Evolutionary conservation across 2,797 vertebrate species (phyloP), one percentile per base, ranked within the genome.

Genomic region (Florisuga fusca): DNA sequence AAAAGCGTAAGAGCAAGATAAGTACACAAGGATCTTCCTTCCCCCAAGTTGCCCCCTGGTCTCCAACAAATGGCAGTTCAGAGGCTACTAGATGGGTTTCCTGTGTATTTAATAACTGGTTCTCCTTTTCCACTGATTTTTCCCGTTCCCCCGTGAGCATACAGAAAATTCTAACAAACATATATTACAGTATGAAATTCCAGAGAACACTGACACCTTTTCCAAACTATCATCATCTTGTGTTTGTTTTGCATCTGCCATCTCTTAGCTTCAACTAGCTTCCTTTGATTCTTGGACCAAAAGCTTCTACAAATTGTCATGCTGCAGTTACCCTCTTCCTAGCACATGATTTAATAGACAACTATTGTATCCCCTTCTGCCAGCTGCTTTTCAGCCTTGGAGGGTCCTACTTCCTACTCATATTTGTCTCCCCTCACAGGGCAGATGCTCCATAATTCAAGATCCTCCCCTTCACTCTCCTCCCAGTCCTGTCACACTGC

Each of bases 351-450:
- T 92, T 73, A 41, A 90, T 25, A 92, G 59, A 83, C 57, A 77
- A 87, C 75, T 53, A 89, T 81, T 59, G 9, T n/a, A 92, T 61
- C 63, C 54, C 58, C 78, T 78, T 89, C 87, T 71, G 13, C 87
- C 91, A 94, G 73, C 84, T 91, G 81, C 59, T 89, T 84, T 80
- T 57, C 75, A 85, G 87, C n/a, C 69, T 62, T 66, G 36, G 87
- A 82, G 55, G 93, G 43, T 77, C 78, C 75, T 90, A 89, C 75
- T 87, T 77, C 78, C 75, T 90, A 89, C 75, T 87, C 92, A 80
- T 2, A 92, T 89, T 59, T 89, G 63, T 63, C 95, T 61, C 73
- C 74, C 29, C 82, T 89, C 68, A 58, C 22, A 92, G 57, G 57
- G 83, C 87, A 92, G 61, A 61, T 87, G 84, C 87, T 92, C 72